phyloP scores from a whole-genome alignment of 2,888 invertebrate species.

The Sympetrum striolatum region DNA sequence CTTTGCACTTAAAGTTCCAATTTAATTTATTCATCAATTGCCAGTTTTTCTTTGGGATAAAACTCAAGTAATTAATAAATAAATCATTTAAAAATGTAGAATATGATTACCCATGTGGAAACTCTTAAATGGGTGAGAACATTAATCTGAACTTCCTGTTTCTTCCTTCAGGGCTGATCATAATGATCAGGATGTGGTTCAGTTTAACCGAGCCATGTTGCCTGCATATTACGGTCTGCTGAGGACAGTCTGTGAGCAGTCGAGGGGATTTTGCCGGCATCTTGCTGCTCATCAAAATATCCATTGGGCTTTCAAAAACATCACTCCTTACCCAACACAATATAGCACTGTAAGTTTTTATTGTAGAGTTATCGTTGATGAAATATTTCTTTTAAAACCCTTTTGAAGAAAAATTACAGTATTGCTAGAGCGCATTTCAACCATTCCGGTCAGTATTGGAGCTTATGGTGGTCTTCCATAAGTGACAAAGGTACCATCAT shows the following conservation, averaged over 20 bases:
- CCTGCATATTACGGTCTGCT: constrained; percentile 91
- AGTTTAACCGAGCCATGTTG: constrained; percentile 92
- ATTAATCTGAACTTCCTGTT: no score
- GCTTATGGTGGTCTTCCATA: no score
- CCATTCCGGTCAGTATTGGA: no score
- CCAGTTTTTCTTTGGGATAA: no score
- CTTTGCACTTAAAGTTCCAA: constrained; percentile 21
- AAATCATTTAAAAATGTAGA: no score
- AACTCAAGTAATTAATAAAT: no score
- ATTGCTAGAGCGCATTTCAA: no score
- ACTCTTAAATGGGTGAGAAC: no score
- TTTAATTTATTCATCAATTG: background rate
- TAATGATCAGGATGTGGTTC: constrained; percentile 93
- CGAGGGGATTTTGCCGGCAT: constrained; percentile 82
- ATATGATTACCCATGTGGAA: no score
- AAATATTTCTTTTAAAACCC: background rate
- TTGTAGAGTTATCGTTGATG: background rate
- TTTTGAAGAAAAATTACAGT: background rate
- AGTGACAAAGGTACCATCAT: no score
- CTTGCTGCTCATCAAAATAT: constrained; percentile 93
- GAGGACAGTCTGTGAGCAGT: constrained; percentile 89
- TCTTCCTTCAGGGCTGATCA: constrained; percentile 80
- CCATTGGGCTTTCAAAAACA: constrained; percentile 96
- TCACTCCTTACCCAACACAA: constrained; percentile 93
- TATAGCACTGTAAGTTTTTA: constrained; percentile 75